phyloP scores from a whole-genome alignment of 2,888 invertebrate species.

The Hoplodrina blanda region DNA sequence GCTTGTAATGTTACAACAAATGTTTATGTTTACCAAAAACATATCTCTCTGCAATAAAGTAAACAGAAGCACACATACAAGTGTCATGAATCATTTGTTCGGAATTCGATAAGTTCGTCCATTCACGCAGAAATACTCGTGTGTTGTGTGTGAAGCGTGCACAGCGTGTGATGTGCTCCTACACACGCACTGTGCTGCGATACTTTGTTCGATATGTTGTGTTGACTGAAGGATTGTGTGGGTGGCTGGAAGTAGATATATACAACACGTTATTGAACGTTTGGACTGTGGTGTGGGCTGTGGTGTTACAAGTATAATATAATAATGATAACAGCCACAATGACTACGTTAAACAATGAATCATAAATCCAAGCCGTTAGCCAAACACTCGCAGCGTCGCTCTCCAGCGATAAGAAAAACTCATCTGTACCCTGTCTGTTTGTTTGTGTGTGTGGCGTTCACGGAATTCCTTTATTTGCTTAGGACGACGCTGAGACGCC shows the following conservation, averaged over 20 bases:
- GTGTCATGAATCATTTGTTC: conserved; percentile 16
- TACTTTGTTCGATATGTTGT: neutral
- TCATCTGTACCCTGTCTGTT: conserved; percentile 47
- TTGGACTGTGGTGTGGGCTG: too few relatives aligned
- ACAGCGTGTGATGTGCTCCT: neutral
- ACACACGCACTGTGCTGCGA: neutral
- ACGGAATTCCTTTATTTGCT: conserved; percentile 57
- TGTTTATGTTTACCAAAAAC: too few relatives aligned
- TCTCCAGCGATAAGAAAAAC: conserved; percentile 54
- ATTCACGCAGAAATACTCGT: conserved; percentile 10
- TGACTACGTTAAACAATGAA: conserved; percentile 23
- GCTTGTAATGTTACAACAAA: too few relatives aligned
- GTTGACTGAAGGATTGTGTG: neutral
- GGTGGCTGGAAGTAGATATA: neutral
- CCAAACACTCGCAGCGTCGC: conserved; percentile 22
- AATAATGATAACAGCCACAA: conserved; percentile 14
- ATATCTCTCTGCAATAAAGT: too few relatives aligned
- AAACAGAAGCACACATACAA: conserved; percentile 14
- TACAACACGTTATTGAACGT: neutral
- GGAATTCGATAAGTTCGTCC: conserved; percentile 17
- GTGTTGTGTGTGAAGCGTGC: conserved; percentile 4
- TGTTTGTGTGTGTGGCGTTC: conserved; percentile 51
- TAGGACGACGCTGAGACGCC: conserved; percentile 51
- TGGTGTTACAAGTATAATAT: neutral
- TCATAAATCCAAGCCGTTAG: conserved; percentile 22